Evolutionary conservation across 2,888 invertebrate species (phyloP), one percentile per base, ranked within the genome.

Genomic region (Brassicogethes aeneus): DNA sequence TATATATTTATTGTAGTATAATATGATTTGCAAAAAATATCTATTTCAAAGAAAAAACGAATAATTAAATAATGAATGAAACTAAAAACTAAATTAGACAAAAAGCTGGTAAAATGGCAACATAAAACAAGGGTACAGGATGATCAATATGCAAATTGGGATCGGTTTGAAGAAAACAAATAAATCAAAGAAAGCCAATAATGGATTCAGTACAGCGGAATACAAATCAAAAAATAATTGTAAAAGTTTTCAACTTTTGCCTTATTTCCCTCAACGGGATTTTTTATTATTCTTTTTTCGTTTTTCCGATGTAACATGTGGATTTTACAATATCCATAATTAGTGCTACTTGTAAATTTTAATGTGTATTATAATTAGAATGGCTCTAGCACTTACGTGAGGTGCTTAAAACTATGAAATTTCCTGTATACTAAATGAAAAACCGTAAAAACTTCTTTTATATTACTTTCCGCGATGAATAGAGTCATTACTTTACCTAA

Each of bases 181-280:
- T 58, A 60, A 59, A 58, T 59, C 57, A 53, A 41, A 41, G 49
- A 51, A 56, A 57, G 51, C 51, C 55, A 54, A 57, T 57, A 58
- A 55, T 50, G 55, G 46, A 60, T 57, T 58, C 60, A 54, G 60
- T 55, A 54, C 53, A 51, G 48, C 41, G 45, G 56, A 53, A 56
- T 54, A 59, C 57, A 60, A 59, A 60, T 61, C 60, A 60, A 55
- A 55, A 53, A 59, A 56, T 59, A 59, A 61, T 59, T 59, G 58
- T 56, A 55, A 55, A 61, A 60, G 48, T 60, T 61, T 30, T 30
- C 12, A n/a, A 15, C 47, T 37, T 23, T 23, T 10, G 23, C 5
- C 10, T 10, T 10, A 5, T 23, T 23, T 23, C 10, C 23, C 23
- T 23, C 23, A 10, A 7, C 23, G 23, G 10, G 23, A 7, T 23